phyloP scores from a whole-genome alignment of 2,888 invertebrate species.

The Chirona hameri region DNA sequence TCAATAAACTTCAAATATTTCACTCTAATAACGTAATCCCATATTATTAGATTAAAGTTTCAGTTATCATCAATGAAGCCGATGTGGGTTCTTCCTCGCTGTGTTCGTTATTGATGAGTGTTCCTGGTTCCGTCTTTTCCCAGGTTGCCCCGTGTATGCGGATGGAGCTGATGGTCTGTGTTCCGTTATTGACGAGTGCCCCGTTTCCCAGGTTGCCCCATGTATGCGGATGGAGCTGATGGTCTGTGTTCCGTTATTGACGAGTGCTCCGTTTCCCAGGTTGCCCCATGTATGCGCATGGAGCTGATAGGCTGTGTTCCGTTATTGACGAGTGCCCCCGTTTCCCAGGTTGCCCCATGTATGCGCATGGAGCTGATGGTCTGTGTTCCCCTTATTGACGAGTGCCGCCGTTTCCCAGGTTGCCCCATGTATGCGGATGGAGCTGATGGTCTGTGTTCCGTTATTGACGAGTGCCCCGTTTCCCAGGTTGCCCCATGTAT shows the following conservation, averaged over 20 bases:
- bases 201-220: constrained; percentile 68
- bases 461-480: constrained; percentile 76
- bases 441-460: constrained; percentile 87
- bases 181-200: constrained; percentile 82
- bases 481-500: constrained; percentile 80
- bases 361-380: constrained; percentile 88
- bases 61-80: no score
- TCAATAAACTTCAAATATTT: no score
- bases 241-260: constrained; percentile 60
- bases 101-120: no score
- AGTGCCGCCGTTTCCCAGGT: constrained; percentile 55
- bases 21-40: no score
- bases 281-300: constrained; percentile 81
- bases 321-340: constrained; percentile 80
- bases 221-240: constrained; percentile 85
- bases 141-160: constrained; percentile 86
- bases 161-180: constrained; percentile 89
- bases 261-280: constrained; percentile 52
- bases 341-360: constrained; percentile 75
- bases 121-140: constrained; percentile 36
- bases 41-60: no score
- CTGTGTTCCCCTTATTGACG: constrained; percentile 50
- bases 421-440: constrained; percentile 83
- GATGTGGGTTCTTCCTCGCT: no score
- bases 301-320: constrained; percentile 87